These are phyloP conservation scores for Menidia beryllina DNA, from an alignment of 2,113 vertebrate species.

Conservation along the genomic window DNA sequence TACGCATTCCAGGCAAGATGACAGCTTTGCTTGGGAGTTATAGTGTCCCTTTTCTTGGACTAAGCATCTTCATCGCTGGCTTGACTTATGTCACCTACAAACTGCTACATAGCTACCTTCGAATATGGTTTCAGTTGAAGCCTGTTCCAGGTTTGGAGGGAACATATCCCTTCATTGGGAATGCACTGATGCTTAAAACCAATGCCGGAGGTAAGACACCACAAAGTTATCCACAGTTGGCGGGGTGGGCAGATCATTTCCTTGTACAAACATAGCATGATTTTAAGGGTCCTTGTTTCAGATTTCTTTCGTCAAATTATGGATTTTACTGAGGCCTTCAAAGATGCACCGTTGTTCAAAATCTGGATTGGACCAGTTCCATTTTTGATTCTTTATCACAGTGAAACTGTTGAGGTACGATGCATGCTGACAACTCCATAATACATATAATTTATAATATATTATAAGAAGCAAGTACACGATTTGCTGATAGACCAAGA, in stretches of 20 bases:
- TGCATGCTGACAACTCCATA: background rate
- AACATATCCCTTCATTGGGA: slow-evolving; percentile 86
- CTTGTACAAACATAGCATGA: background rate
- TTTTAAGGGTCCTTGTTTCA: slow-evolving; percentile 59
- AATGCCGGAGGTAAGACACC: slow-evolving; percentile 81
- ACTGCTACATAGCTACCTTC: slow-evolving; percentile 69
- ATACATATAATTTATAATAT: background rate
- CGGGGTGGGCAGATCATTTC: background rate
- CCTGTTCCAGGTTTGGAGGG: slow-evolving; percentile 74
- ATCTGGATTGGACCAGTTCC: slow-evolving; percentile 91
- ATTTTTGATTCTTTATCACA: slow-evolving; percentile 82
- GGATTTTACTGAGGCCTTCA: slow-evolving; percentile 36
- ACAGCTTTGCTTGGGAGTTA: slow-evolving; percentile 27
- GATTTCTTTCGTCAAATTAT: slow-evolving; percentile 90
- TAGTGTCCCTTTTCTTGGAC: slow-evolving; percentile 41
- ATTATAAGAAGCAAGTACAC: no score
- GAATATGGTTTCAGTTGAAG: slow-evolving; percentile 80
- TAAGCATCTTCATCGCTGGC: slow-evolving; percentile 59
- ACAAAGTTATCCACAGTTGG: no score
- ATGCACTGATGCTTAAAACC: slow-evolving; percentile 79
- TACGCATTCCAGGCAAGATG: slow-evolving; percentile 46
- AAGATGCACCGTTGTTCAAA: slow-evolving; percentile 81
- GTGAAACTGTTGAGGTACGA: slow-evolving; percentile 90
- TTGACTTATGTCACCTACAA: slow-evolving; percentile 71
- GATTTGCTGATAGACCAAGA: no score